Base-by-base conservation (phyloP, 2,888 invertebrate genomes). In the Clusia tigrina region DNA sequence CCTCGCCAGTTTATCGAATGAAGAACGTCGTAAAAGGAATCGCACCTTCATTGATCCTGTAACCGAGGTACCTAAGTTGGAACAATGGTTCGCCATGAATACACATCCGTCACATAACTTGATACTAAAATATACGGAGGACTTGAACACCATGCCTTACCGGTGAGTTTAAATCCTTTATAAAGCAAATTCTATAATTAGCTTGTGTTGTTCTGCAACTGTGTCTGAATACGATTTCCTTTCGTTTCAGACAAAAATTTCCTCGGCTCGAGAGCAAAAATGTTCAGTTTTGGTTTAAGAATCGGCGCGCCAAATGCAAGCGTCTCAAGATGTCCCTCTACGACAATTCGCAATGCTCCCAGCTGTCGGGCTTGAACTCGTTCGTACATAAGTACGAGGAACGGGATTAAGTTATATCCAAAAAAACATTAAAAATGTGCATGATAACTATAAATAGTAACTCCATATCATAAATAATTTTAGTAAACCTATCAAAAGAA, bases 221-320 rank as follows among this genome's bases (percentile, higher is more conserved):
- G 17, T 20, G 22, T 52, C 22, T 10, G 5, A 52, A 3, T 42
- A n/a, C n/a, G n/a, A 6, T 42, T 42, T 42, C 42, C 42, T 15
- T 46, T 59, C 2, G 51, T 72, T 74, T n/a, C 70, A 86, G 98
- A 78, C 97, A 97, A 85, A 98, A 98, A 85, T 99, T 98, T 84
- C 99, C 98, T 1, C 91, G 95, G n/a, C 87, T 99, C 67, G 98
- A 98, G 83, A 96, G 98, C 51, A 98, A 98, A 86, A 99, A 99
- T 82, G 98, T 99, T 71, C 98, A 99, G 85, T 96, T 99, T 83
- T 99, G 99, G 99, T 99, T 98, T 85, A 98, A 98, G 84, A 99
- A 99, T 82, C 91, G 98, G 51, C 88, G 99, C 63, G 99, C 99
- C 73, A 99, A 99, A 85, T 96, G 96, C 84, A 99, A 99, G 86